Conservation (phyloP, 2,797 vertebrate genomes). For the Yasuhikotakia modesta region DNA sequence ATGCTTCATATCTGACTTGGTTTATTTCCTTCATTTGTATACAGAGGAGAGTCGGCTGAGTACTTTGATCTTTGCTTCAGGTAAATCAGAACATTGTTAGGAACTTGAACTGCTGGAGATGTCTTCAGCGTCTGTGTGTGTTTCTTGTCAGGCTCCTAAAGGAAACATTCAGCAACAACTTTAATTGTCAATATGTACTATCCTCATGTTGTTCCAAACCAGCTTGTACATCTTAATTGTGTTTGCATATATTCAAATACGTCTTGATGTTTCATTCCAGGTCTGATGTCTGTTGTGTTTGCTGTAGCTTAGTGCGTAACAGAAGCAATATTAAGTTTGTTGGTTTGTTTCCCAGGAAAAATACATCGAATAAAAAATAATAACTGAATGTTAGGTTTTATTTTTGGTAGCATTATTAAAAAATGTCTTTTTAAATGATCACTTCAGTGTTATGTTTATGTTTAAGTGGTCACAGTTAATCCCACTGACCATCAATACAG, state of each 20-base stretch:
- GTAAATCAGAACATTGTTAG: not conserved
- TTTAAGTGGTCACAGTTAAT: conserved; percentile 5
- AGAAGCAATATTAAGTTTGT: too few species aligned
- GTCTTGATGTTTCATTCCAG: not conserved
- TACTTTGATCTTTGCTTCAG: not conserved
- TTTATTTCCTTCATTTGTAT: not conserved
- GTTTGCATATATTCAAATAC: not conserved
- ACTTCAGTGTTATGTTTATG: too few species aligned
- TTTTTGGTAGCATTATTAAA: too few species aligned
- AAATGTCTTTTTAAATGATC: too few species aligned
- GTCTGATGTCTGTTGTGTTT: not conserved
- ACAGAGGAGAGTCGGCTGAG: not conserved
- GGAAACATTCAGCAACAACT: not conserved
- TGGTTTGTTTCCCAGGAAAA: too few species aligned
- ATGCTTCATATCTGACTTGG: not conserved
- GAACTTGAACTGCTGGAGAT: not conserved
- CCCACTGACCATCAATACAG: not conserved
- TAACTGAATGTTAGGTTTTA: too few species aligned
- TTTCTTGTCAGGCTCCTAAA: not conserved
- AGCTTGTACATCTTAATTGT: not conserved
- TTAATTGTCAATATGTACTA: not conserved
- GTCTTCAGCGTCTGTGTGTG: too few species aligned
- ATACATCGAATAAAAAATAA: too few species aligned
- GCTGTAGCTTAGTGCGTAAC: not conserved
- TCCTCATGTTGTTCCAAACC: not conserved